Percentiles rank a stretch among this genome's conserved stretches.
Evolutionary conservation across 2,888 invertebrate genomes (phyloP).

Genomic region (Cylloceria caligata): DNA sequence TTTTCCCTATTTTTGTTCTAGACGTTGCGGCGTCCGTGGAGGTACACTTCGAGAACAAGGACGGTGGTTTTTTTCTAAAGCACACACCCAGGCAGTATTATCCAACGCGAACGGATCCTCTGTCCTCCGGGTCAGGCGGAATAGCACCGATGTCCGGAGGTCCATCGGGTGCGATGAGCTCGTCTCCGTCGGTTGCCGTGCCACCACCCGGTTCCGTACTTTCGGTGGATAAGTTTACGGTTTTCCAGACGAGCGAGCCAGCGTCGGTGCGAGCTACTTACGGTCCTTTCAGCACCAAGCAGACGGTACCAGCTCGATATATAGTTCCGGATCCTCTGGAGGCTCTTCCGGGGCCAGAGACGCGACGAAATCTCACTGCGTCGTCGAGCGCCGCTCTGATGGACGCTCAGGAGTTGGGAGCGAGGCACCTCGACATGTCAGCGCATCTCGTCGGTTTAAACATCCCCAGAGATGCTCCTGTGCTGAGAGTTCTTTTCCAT

Average conservation of each 20-base stretch:
- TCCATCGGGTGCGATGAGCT: constrained; percentile 64
- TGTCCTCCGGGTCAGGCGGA: constrained; percentile 47
- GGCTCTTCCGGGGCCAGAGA: constrained; percentile 85
- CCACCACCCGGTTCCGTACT: constrained; percentile 89
- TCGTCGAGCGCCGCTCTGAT: constrained; percentile 85
- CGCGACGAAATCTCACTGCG: constrained; percentile 75
- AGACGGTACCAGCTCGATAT: constrained; percentile 95
- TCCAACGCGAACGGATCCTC: constrained; percentile 79
- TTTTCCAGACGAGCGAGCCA: constrained; percentile 95
- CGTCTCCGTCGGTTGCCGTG: constrained; percentile 84
- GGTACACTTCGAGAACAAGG: constrained; percentile 96
- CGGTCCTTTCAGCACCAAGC: constrained; percentile 97
- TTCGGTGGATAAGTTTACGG: constrained; percentile 95
- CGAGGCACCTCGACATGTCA: constrained; percentile 94
- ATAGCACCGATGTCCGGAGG: constrained; percentile 62
- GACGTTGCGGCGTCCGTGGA: constrained; percentile 91
- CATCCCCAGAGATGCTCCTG: constrained; percentile 95
- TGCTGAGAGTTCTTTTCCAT: constrained; percentile 96
- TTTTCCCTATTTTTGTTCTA: constrained; percentile 85
- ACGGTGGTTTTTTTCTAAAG: constrained; percentile 95
- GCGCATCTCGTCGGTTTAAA: constrained; percentile 96
- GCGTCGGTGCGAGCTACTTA: constrained; percentile 96
- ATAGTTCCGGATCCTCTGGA: constrained; percentile 94
- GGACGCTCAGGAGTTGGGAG: constrained; percentile 88
- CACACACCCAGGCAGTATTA: constrained; percentile 91